These are phyloP conservation scores for Trachelus troglodyta DNA, from an alignment of 2,888 invertebrate species.

Conservation along the genomic window DNA sequence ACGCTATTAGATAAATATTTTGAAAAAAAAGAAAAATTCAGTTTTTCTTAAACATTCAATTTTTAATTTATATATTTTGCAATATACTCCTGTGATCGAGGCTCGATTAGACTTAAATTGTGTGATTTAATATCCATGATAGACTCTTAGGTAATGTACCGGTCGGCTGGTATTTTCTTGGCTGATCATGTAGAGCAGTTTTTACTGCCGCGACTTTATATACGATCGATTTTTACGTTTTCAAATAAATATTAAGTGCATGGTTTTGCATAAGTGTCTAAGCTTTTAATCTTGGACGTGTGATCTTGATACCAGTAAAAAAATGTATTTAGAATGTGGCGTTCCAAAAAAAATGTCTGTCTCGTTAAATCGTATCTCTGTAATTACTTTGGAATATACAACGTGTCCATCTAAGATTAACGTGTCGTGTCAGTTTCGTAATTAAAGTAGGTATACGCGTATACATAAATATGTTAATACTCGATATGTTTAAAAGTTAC, in stretches of 20 bases:
- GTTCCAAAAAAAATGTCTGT: neutral
- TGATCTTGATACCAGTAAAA: neutral
- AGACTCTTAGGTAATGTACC: neutral
- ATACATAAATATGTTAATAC: neutral
- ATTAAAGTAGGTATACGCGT: neutral
- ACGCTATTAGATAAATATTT: neutral
- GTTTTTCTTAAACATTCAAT: neutral
- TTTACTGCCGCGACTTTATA: neutral
- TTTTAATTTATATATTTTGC: neutral
- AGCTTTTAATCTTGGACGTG: neutral
- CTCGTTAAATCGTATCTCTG: neutral
- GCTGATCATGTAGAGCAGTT: neutral
- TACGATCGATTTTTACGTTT: neutral
- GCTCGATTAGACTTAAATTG: neutral
- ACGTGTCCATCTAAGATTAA: neutral
- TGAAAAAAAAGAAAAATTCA: neutral
- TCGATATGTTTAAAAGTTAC: neutral
- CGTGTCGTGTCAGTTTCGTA: neutral
- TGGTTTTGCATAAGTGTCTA: neutral
- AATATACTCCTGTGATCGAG: neutral
- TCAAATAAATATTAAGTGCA: neutral
- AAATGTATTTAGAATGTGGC: neutral
- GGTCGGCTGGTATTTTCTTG: neutral
- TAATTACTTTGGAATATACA: neutral
- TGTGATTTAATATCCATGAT: neutral